A percentile compares a stretch with the other conserved stretches of the same genome.
Evolutionary conservation across 2,888 invertebrate genomes (phyloP).

Genomic region (Orthosia gothica): DNA sequence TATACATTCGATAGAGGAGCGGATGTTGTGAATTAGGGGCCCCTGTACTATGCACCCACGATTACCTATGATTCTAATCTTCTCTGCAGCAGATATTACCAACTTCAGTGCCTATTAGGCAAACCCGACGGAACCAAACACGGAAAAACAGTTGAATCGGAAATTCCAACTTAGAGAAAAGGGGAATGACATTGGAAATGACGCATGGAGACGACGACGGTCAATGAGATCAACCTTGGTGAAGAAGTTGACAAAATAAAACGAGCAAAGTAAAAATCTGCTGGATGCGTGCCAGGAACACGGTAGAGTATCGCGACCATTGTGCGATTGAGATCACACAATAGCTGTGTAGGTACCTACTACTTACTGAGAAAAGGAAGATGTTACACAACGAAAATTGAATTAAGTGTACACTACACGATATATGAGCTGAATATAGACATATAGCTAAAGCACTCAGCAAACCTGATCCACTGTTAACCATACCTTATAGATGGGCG

Average conservation of each 20-base stretch:
- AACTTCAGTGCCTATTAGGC: neutral
- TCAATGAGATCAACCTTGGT: conserved; percentile 83
- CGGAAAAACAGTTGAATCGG: conserved; percentile 8
- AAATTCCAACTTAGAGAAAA: conserved; percentile 66
- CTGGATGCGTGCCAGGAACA: conserved; percentile 83
- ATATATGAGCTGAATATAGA: neutral
- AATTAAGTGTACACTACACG: neutral
- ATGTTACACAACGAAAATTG: conserved; percentile 39
- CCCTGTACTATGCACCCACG: conserved; percentile 2
- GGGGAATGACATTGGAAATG: conserved; percentile 80
- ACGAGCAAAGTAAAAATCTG: conserved; percentile 78
- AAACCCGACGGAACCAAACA: neutral
- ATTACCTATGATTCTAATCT: neutral
- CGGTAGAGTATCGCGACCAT: conserved; percentile 44
- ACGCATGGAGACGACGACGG: conserved; percentile 68
- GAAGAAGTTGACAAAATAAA: conserved; percentile 85
- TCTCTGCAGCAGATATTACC: neutral
- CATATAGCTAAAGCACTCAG: neutral
- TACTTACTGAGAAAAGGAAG: conserved; percentile 29
- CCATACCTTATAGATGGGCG: neutral
- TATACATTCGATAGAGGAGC: neutral
- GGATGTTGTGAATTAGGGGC: conserved; percentile 26
- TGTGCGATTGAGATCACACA: conserved; percentile 55
- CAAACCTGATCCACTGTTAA: neutral
- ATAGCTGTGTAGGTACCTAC: conserved; percentile 27